Percentiles rank a stretch among this genome's conserved stretches.
phyloP scores from a whole-genome alignment of 2,113 vertebrate species.

The Tychaedon coryphoeus region DNA sequence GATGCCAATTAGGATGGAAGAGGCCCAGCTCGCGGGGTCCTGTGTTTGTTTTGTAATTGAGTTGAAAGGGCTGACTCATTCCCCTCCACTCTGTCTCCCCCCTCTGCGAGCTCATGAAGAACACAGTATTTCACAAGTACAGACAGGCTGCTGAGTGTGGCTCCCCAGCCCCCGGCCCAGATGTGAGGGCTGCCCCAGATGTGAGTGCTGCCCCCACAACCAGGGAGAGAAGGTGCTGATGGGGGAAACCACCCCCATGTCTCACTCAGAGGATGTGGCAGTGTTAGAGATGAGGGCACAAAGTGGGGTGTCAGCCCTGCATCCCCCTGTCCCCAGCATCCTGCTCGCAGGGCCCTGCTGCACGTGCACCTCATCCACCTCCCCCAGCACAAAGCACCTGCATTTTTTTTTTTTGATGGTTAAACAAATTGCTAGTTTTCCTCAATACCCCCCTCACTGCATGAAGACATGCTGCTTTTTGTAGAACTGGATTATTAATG shows the following conservation, averaged over 20 bases:
- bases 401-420: background rate
- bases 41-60: constrained; percentile 61
- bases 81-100: background rate
- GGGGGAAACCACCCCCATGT: background rate
- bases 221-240: background rate
- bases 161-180: background rate
- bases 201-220: background rate
- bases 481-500: background rate
- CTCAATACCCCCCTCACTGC: background rate
- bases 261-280: rapidly evolving
- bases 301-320: background rate
- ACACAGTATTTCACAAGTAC: constrained; percentile 35
- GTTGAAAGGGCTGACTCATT: constrained; percentile 63
- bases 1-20: constrained; percentile 62
- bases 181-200: background rate
- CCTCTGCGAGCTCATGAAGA: background rate
- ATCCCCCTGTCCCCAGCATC: rapidly evolving
- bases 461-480: background rate
- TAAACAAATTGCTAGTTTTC: background rate
- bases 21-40: constrained; percentile 39
- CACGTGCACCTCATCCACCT: background rate
- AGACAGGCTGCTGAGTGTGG: background rate
- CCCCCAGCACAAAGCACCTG: background rate
- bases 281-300: background rate
- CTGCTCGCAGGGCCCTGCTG: background rate